phyloP scores from a whole-genome alignment of 1,140 invertebrate species.

The Drosophila nigrodunni region DNA sequence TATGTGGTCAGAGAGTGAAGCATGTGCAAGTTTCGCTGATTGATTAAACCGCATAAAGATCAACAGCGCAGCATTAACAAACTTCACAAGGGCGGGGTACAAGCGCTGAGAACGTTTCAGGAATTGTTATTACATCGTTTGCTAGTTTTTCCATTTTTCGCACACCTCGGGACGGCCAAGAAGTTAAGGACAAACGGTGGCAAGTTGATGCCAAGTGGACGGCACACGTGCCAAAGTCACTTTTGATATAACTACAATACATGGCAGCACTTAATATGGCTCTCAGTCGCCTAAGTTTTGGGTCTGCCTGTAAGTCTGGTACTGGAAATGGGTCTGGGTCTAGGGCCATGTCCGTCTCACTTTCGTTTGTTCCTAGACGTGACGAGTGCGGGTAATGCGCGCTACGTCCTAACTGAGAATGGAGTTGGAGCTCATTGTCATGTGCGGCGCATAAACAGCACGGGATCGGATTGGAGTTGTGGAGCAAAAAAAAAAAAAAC shows the following conservation, averaged over 20 bases:
- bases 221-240: slow-evolving; percentile 79
- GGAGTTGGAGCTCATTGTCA: slow-evolving; percentile 68
- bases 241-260: slow-evolving; percentile 75
- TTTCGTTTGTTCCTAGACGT: slow-evolving; percentile 51
- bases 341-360: slow-evolving; percentile 7
- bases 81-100: slow-evolving; percentile 26
- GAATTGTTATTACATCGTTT: slow-evolving; percentile 80
- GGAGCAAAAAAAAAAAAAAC: not conserved
- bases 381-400: slow-evolving; percentile 72
- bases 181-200: not conserved
- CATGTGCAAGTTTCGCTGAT: slow-evolving; percentile 77
- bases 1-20: slow-evolving; percentile 15
- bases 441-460: slow-evolving; percentile 69
- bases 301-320: slow-evolving; percentile 2
- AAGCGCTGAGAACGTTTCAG: slow-evolving; percentile 54
- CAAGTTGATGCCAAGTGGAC: slow-evolving; percentile 60
- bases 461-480: not conserved
- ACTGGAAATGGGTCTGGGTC: not conserved
- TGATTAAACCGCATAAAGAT: slow-evolving; percentile 74
- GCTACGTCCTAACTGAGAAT: slow-evolving; percentile 36
- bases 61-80: slow-evolving; percentile 45
- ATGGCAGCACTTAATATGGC: slow-evolving; percentile 72
- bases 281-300: slow-evolving; percentile 24
- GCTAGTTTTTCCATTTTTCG: slow-evolving; percentile 38
- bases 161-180: slow-evolving; percentile 26